Evolutionary conservation across 1,140 invertebrate species (phyloP), one percentile per base, ranked within the genome.

Genomic region (Penaeus vannamei): DNA sequence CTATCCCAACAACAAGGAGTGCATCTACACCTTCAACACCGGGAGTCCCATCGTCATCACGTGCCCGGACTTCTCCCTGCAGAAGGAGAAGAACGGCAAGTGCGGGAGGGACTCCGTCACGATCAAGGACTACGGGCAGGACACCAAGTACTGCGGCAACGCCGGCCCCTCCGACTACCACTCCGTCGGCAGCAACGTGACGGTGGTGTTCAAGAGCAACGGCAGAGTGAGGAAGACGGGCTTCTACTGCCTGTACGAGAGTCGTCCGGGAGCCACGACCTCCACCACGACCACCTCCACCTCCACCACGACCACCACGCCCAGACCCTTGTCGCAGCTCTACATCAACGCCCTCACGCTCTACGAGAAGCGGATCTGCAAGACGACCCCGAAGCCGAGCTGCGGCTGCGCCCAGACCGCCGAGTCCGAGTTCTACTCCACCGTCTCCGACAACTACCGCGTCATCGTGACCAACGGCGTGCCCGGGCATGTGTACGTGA

Each of bases 381-480:
- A 76, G 26, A 76, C 22, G 26, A 76, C 69, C 17, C 26, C 26
- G 36, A 22, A n/a, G 3, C 20, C 17, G 26, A 26, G 17, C 36
- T 76, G 69, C n/a, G 69, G 69, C 20, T 76, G 69, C n/a, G 19
- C n/a, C 36, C 26, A 32, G 17, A 76, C 69, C 36, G 12, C 5
- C n/a, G 69, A 76, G 26, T 76, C 69, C 2, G 69, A 76, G 69
- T 76, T n/a, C 69, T 76, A 76, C n/a, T 19, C 36, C 26, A 26
- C 69, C 12, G 36, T 36, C 22, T n/a, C 29, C 26, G 81, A 42
- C 26, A 26, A 82, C 42, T 36, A 36, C 81, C 81, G 81, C n/a
- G 23, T 82, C 26, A 19, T 82, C 59, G 81, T 82, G 26, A 66
- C 22, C 81, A 82, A 82, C 22, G 69, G 69, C 69, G 36, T 76